Conservation (phyloP, 2,797 vertebrate species). For the Petrocephalus schoutedeni region DNA sequence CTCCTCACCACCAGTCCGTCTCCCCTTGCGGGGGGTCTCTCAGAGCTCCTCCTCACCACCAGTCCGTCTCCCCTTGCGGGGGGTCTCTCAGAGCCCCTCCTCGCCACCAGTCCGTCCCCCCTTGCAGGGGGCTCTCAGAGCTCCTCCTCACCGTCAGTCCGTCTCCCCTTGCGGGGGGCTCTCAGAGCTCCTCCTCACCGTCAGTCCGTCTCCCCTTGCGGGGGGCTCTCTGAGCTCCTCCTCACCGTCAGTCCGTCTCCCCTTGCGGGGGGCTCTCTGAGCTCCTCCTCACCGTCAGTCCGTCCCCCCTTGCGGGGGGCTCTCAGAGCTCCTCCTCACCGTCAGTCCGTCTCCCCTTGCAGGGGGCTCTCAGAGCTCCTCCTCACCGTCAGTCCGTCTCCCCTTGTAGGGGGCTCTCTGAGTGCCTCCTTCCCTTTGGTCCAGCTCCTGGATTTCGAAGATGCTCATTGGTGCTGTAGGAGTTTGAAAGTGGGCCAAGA, state of each 20-base stretch:
- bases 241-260: neutral
- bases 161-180: neutral
- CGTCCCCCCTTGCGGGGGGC: neutral
- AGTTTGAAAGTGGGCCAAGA: constrained; percentile 73
- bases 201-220: neutral
- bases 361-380: neutral
- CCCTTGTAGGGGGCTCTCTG: neutral
- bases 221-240: neutral
- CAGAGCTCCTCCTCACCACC: too few species aligned
- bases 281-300: neutral
- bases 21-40: neutral
- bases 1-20: too few species aligned
- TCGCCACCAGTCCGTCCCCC: too few species aligned
- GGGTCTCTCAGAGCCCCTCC: too few species aligned
- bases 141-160: too few species aligned
- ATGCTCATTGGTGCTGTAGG: constrained; percentile 73
- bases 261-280: neutral
- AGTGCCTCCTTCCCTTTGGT: constrained; percentile 34
- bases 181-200: neutral
- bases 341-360: neutral
- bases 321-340: neutral
- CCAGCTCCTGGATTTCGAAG: constrained; percentile 39
- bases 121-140: too few species aligned
- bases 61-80: too few species aligned
- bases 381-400: neutral